phyloP scores from a whole-genome alignment of 2,797 vertebrate species.

The Coregonus suidteri region DNA sequence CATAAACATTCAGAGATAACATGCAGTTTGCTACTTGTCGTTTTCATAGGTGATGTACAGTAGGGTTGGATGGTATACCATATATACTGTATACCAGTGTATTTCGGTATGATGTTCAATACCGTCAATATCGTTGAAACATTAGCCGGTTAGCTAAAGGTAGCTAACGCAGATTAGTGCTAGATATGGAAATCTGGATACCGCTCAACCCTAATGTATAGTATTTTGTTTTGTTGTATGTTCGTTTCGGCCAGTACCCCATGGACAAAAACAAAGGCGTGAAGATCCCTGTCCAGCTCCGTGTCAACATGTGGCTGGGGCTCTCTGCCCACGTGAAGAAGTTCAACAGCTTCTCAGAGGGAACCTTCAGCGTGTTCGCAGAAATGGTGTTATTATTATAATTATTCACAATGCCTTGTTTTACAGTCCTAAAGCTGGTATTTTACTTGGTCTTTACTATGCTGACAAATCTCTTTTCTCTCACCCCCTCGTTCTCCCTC shows the following conservation, averaged over 20 bases:
- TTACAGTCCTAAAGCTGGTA: not conserved
- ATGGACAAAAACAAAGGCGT: conserved; percentile 85
- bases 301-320: conserved; percentile 95
- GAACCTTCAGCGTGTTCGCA: conserved; percentile 92
- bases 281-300: conserved; percentile 87
- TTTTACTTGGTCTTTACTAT: not conserved
- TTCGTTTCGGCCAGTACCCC: conserved; percentile 76
- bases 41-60: too few relatives aligned
- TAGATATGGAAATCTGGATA: too few relatives aligned
- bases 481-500: not conserved
- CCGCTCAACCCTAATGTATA: not conserved
- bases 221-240: not conserved
- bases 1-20: too few relatives aligned
- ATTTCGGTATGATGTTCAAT: too few relatives aligned
- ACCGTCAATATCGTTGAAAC: too few relatives aligned
- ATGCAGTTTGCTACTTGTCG: too few relatives aligned
- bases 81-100: too few relatives aligned
- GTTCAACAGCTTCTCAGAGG: conserved; percentile 92
- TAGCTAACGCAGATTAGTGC: too few relatives aligned
- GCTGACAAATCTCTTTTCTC: not conserved
- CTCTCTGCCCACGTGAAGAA: conserved; percentile 89
- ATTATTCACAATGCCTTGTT: not conserved
- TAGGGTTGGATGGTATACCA: too few relatives aligned
- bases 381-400: conserved; percentile 83
- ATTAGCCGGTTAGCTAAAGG: too few relatives aligned